Evolutionary conservation across 2,113 vertebrate genomes (phyloP).

Genomic region (Psittacula cyanocephala): DNA sequence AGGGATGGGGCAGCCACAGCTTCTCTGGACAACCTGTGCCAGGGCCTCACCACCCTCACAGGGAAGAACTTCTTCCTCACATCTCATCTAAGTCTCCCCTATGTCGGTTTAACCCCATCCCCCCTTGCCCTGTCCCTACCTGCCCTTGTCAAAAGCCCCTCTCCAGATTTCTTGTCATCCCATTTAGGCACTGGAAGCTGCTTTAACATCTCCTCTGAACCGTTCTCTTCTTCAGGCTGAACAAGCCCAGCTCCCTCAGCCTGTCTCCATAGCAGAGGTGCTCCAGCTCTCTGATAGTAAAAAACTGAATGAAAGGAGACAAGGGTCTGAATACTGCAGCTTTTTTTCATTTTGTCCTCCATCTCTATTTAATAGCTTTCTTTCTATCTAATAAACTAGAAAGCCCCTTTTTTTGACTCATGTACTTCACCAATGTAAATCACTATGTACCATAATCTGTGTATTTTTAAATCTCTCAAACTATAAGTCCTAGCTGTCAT

Average conservation of each 20-base stretch:
- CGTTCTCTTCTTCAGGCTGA: background rate
- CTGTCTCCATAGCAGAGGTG: background rate
- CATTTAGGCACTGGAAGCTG: background rate
- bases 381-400: background rate
- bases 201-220: background rate
- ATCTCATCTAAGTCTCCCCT: background rate
- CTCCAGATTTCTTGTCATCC: background rate
- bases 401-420: background rate
- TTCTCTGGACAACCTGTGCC: background rate
- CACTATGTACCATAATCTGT: background rate
- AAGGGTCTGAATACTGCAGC: background rate
- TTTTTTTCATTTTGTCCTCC: background rate
- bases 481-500: background rate
- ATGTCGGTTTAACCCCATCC: background rate
- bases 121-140: background rate
- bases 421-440: background rate
- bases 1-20: background rate
- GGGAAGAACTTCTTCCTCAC: background rate
- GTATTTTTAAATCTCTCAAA: background rate
- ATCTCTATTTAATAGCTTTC: background rate
- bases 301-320: background rate
- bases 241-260: background rate
- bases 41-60: background rate
- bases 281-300: background rate
- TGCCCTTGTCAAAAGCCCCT: background rate